Conservation (phyloP, 2,797 vertebrate genomes). For the Xenops minutus region DNA sequence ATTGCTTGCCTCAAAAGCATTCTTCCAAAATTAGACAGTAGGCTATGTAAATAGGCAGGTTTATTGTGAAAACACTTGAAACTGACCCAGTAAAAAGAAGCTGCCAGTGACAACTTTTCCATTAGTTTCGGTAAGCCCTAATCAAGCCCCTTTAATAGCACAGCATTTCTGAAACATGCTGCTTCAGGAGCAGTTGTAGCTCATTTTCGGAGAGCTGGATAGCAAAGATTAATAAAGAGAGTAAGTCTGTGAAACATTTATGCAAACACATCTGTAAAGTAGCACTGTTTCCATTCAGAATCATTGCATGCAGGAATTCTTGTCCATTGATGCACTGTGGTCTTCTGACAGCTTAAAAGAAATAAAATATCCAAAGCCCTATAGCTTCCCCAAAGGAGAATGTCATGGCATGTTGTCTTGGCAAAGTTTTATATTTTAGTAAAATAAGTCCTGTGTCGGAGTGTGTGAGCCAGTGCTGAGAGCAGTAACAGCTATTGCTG, state of each 20-base stretch:
- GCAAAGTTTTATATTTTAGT: background rate
- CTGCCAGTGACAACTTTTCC: background rate
- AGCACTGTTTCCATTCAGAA: background rate
- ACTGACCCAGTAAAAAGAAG: background rate
- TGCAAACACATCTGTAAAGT: background rate
- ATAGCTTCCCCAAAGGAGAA: background rate
- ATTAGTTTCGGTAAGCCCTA: background rate
- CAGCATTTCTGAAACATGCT: background rate
- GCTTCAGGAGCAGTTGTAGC: background rate
- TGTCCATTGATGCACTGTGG: background rate
- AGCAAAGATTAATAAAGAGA: background rate
- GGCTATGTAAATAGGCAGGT: background rate
- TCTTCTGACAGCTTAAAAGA: background rate
- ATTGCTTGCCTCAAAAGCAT: constrained; percentile 4
- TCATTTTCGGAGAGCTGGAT: background rate
- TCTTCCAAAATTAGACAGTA: background rate
- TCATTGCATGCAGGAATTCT: background rate
- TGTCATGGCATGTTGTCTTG: background rate
- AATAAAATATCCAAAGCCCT: background rate
- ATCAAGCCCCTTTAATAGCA: background rate
- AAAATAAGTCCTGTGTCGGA: background rate
- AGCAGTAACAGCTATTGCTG: background rate
- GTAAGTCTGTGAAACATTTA: background rate
- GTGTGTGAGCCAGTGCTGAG: background rate
- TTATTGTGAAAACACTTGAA: constrained; percentile 7